phyloP scores from a whole-genome alignment of 2,113 vertebrate species.

The Mellivora capensis region DNA sequence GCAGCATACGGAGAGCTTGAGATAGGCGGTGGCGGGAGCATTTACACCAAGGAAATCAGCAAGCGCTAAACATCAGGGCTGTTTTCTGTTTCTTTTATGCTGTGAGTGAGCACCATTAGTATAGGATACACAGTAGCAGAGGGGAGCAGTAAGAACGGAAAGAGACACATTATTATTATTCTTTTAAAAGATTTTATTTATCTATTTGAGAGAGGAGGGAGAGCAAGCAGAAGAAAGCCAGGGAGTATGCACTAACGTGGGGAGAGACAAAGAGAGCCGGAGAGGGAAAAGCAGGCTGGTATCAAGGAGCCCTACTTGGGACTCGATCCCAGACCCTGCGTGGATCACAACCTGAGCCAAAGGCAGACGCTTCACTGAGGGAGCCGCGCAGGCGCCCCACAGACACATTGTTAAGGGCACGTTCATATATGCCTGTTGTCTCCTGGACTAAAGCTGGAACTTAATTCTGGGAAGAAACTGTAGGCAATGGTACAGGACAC shows the following conservation, averaged over 20 bases:
- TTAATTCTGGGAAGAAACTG: not conserved
- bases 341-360: not conserved
- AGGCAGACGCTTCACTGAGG: not conserved
- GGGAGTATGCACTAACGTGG: not conserved
- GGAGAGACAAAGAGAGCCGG: not conserved
- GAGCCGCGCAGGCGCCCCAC: not conserved
- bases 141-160: not conserved
- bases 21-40: fast-evolving
- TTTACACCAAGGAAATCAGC: not conserved
- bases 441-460: not conserved
- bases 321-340: not conserved
- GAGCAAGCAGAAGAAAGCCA: not conserved
- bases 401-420: not conserved
- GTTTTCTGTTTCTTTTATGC: not conserved
- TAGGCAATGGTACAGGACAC: not conserved
- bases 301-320: not conserved
- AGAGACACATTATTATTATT: not conserved
- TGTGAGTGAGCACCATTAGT: not conserved
- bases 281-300: not conserved
- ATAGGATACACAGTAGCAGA: not conserved
- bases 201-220: not conserved
- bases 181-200: not conserved
- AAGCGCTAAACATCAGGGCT: not conserved
- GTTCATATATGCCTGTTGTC: not conserved
- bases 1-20: not conserved